phyloP scores from a whole-genome alignment of 2,888 invertebrate genomes.

The Eristalinus aeneus region DNA sequence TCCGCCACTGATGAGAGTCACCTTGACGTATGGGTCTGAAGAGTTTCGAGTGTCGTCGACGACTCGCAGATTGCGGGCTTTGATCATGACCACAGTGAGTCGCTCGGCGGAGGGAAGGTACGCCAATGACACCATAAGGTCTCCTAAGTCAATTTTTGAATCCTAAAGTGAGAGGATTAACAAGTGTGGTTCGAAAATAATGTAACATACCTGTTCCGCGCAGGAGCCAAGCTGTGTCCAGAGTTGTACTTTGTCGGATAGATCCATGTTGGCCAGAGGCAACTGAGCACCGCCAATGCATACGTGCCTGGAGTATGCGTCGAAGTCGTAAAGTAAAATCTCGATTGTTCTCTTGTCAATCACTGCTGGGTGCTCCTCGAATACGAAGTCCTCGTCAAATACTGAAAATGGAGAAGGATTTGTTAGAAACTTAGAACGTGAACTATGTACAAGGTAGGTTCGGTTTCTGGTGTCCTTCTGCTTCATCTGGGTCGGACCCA shows the following conservation, averaged over 20 bases:
- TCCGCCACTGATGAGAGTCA: constrained; percentile 92
- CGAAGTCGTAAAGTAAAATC: constrained; percentile 85
- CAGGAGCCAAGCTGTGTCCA: constrained; percentile 83
- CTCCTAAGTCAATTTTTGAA: constrained; percentile 91
- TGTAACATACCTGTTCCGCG: constrained; percentile 79
- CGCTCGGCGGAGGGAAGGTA: constrained; percentile 95
- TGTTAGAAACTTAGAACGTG: not conserved
- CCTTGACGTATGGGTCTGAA: constrained; percentile 97
- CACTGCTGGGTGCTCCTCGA: constrained; percentile 83
- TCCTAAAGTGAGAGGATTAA: constrained; percentile 73
- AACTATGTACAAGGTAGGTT: too few species aligned
- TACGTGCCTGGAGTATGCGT: constrained; percentile 85
- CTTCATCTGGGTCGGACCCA: too few species aligned
- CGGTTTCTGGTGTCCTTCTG: too few species aligned
- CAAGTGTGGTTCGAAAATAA: not conserved
- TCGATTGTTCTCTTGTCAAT: constrained; percentile 83
- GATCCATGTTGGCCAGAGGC: constrained; percentile 82
- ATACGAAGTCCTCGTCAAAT: constrained; percentile 86
- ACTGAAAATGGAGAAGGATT: constrained; percentile 78
- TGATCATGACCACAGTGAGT: constrained; percentile 93
- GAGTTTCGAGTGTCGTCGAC: constrained; percentile 95
- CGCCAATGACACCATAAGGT: constrained; percentile 94
- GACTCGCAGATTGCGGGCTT: constrained; percentile 94
- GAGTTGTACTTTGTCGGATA: constrained; percentile 82
- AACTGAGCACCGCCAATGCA: constrained; percentile 84